Evolutionary conservation across 2,888 invertebrate genomes (phyloP), one percentile per base, ranked within the genome.

Genomic region (Euzetes globulus): DNA sequence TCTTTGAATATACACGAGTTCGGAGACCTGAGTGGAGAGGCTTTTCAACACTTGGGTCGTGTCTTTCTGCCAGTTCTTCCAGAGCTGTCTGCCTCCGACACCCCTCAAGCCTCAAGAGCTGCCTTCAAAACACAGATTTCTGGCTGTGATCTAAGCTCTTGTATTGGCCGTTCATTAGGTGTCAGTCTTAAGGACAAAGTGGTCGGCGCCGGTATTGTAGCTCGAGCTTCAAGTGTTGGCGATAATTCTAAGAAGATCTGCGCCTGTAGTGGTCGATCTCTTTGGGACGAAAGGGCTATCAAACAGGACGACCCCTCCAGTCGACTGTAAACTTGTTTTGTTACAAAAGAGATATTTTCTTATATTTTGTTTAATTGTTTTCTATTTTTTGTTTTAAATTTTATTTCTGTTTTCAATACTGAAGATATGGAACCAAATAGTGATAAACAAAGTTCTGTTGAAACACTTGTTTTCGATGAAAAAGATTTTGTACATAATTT

Each of bases 201-300:
- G 4, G n/a, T 76, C n/a, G 74, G 58, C 27, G 76, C 76, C 22
- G 72, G 74, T 27, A 72, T 76, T 52, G 71, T 76, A 25, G 76
- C 76, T 6, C 27, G 76, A 47, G 72, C 74, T 25, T 76, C 76
- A 17, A 76, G 58, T n/a, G 55, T 76, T n/a, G 47, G 47, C 58
- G 72, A 71, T 19, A 76, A 76, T 71, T 25, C 37, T 3, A 76
- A 76, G 27, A 74, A 68, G 58, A 68, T 76, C 19, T 76, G 76
- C 29, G 68, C 55, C 29, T 76, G 76, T 37, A 71, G 71, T 63
- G 76, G 76, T 6, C 74, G 72, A 52, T 75, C 76, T 9, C 25
- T 76, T 6, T 76, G 76, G 76, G 76, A 76, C 52, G 76, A 76
- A 37, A 29, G 76, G 25, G 72, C 22, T 17, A 60, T 60, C 22